phyloP scores from a whole-genome alignment of 2,113 vertebrate species.

The Vombatus ursinus region DNA sequence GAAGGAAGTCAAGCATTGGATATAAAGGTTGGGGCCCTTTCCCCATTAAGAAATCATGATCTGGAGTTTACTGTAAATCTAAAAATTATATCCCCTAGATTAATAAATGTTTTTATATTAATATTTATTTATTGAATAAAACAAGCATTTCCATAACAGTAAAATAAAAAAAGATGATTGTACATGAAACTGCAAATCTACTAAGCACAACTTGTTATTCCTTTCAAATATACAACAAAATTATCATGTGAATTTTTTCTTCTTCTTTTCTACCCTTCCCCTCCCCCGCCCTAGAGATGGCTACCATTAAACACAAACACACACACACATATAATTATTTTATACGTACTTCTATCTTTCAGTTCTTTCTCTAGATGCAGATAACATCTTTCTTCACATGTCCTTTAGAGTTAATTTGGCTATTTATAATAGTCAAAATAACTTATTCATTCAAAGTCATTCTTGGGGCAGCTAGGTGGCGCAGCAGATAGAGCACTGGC shows the following conservation, averaged over 20 bases:
- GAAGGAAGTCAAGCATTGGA: not conserved
- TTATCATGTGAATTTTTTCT: not conserved
- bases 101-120: not conserved
- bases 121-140: not conserved
- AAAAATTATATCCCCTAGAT: not conserved
- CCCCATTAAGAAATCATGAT: not conserved
- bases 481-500: too few species aligned
- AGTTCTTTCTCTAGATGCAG: too few species aligned
- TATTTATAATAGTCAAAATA: too few species aligned
- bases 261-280: not conserved
- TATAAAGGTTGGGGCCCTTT: not conserved
- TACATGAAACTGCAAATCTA: not conserved
- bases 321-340: too few species aligned
- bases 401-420: too few species aligned
- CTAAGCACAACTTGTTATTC: not conserved
- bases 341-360: too few species aligned
- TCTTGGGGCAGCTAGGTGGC: too few species aligned
- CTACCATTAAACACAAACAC: not conserved
- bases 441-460: too few species aligned
- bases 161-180: not conserved
- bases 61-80: not conserved
- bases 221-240: not conserved
- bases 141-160: not conserved
- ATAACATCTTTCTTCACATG: too few species aligned
- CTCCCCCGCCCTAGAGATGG: not conserved